A percentile compares a stretch with the other conserved stretches of the same genome.
phyloP scores from a whole-genome alignment of 2,888 invertebrate genomes.

The Alcis repandata region DNA sequence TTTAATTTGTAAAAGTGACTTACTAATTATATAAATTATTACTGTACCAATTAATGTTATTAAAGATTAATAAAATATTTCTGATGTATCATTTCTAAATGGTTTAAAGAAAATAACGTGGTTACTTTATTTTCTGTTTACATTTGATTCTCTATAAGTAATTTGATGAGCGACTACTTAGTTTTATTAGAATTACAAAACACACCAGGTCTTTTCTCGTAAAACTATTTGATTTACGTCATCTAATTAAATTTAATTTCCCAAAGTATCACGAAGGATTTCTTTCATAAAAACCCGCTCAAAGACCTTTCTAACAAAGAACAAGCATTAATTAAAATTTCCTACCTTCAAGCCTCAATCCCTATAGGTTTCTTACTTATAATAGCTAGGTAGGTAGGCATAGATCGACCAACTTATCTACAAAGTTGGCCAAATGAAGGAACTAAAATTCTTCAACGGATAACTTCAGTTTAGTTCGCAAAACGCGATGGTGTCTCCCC shows the following conservation, averaged over 20 bases:
- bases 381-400: neutral
- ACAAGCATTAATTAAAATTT: conserved; percentile 31
- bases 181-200: no score
- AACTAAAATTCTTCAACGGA: neutral
- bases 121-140: no score
- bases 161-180: no score
- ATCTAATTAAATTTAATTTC: neutral
- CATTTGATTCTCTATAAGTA: no score
- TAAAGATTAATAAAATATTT: no score
- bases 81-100: no score
- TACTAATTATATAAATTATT: no score
- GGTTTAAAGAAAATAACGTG: no score
- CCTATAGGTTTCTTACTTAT: conserved; percentile 4
- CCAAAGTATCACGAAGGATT: neutral
- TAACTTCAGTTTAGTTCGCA: neutral
- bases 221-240: neutral
- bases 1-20: no score
- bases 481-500: neutral
- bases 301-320: conserved; percentile 14
- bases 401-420: neutral
- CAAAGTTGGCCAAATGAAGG: neutral
- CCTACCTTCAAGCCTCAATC: conserved; percentile 16
- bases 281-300: conserved; percentile 2
- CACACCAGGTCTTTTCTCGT: no score
- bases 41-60: no score